phyloP scores from a whole-genome alignment of 2,113 vertebrate species.

The Vanacampus margaritifer region DNA sequence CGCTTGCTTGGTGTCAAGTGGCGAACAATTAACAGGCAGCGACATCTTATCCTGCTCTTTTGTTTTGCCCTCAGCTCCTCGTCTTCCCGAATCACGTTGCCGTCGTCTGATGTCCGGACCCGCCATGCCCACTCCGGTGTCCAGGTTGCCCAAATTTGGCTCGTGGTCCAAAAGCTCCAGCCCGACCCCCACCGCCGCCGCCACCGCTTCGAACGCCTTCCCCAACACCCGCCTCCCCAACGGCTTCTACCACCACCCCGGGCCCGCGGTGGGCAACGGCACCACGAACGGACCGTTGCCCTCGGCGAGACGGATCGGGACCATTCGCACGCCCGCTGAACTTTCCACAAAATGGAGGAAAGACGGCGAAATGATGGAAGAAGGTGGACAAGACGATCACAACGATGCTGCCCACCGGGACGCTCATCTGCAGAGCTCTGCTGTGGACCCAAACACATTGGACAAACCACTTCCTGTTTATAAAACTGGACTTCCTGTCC shows the following conservation, averaged over 20 bases:
- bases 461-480: conserved; percentile 19
- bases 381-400: conserved; percentile 27
- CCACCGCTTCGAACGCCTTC: not conserved
- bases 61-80: not conserved
- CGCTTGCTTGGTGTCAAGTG: not conserved
- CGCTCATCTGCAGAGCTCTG: not conserved
- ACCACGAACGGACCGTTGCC: not conserved
- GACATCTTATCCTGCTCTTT: not conserved
- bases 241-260: conserved; percentile 58
- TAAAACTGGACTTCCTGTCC: conserved; percentile 20
- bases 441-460: conserved; percentile 26
- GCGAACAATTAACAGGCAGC: not conserved
- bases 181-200: conserved; percentile 2
- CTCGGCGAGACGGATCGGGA: conserved; percentile 73
- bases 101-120: conserved; percentile 86
- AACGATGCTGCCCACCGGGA: not conserved
- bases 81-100: not conserved
- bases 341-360: conserved; percentile 81
- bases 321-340: conserved; percentile 62
- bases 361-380: conserved; percentile 55
- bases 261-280: conserved; percentile 21
- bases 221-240: conserved; percentile 56
- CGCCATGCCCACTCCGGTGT: conserved; percentile 81
- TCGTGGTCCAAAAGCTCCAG: conserved; percentile 57
- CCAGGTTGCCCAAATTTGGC: conserved; percentile 88